Evolutionary conservation across 2,113 vertebrate species (phyloP), one percentile per base, ranked within the genome.

Genomic region (Thermophis baileyi): DNA sequence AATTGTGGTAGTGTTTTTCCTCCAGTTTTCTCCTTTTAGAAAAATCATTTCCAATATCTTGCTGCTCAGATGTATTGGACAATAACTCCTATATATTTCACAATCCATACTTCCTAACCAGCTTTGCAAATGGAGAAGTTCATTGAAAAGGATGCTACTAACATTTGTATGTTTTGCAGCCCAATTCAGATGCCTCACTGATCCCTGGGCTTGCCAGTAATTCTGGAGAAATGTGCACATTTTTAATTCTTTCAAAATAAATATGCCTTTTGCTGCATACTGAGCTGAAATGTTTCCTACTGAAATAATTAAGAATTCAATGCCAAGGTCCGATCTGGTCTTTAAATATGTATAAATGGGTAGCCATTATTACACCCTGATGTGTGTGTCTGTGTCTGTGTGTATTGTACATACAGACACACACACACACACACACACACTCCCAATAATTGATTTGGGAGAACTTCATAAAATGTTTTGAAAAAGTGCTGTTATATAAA

Each of bases 341-440:
- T 93, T 91, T 54, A 92, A 92, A 25, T 0, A 55, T 12, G 0
- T 54, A 49, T n/a, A n/a, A 22, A 1, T 89, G 18, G 40, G 1
- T 89, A 86, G 22, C 69, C 81, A 87, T 93, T 86, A 35, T 46
- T 95, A 16, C 90, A 55, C 27, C 18, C 24, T 91, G 93, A 30
- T 94, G 30, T 12, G 81, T 1, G 46, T 20, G 53, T 90, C 51
- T 44, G 3, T 47, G 47, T 47, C 49, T 1, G 49, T 22, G 74
- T 1, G 46, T 22, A 74, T 90, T 44, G 6, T 88, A 50, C 16
- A 47, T 12, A 63, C 3, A 63, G 1, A 35, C 24, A 60, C 57
- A 60, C 3, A 63, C 10, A 63, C 10, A 63, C 4, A 40, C 6
- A 35, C n/a, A 74, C 0, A 69, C 11, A 69, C 4, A 18, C 27